A percentile compares a stretch with the other conserved stretches of the same genome.
phyloP scores from a whole-genome alignment of 1,140 invertebrate genomes.

The Heliconius nattereri region DNA sequence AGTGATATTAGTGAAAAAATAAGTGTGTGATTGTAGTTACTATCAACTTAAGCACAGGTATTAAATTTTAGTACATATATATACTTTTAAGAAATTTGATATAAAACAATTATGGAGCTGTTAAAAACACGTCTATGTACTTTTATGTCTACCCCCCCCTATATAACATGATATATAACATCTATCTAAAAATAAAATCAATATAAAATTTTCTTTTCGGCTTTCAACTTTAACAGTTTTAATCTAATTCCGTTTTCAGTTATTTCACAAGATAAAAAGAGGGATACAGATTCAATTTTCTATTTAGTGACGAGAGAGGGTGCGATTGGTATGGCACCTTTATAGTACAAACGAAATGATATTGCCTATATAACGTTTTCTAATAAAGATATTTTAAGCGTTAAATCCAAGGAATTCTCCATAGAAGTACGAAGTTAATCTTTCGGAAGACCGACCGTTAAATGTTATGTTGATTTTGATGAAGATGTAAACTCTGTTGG shows the following conservation, averaged over 20 bases:
- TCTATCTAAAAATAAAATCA: neutral
- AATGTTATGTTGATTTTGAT: constrained; percentile 17
- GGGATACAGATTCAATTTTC: constrained; percentile 49
- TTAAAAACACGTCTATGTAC: too few species aligned
- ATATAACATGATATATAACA: too few species aligned
- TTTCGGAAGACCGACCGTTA: neutral
- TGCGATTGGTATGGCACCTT: constrained; percentile 20
- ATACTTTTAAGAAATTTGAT: too few species aligned
- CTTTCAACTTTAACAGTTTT: neutral
- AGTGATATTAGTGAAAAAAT: too few species aligned
- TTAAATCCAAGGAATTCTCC: constrained; percentile 8
- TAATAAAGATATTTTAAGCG: constrained; percentile 8
- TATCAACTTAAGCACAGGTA: too few species aligned
- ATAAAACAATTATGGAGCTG: too few species aligned
- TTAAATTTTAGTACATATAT: too few species aligned
- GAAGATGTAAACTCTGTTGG: neutral
- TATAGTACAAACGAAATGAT: constrained; percentile 16
- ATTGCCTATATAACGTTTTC: constrained; percentile 23
- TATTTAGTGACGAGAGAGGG: constrained; percentile 35
- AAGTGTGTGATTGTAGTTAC: too few species aligned
- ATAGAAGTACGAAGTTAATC: constrained; percentile 28
- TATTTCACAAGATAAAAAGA: constrained; percentile 36
- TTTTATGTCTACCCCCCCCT: too few species aligned
- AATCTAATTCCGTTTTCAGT: constrained; percentile 23
- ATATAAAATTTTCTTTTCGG: neutral